Conservation (phyloP, 2,113 vertebrate genomes). For the Mobula hypostoma region DNA sequence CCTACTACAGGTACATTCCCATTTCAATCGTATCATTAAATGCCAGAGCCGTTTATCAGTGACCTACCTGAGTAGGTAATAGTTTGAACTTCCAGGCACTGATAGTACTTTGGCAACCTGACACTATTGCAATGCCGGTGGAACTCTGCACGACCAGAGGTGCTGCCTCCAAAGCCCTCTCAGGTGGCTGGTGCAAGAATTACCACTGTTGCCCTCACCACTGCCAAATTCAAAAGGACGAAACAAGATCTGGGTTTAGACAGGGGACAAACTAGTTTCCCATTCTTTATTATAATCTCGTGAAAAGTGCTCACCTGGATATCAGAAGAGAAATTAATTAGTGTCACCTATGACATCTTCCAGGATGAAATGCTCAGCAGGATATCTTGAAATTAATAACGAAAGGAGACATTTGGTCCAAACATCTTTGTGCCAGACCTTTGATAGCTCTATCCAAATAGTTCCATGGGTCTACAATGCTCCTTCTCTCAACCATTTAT, state of each 20-base stretch:
- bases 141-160: too few relatives aligned
- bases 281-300: not conserved
- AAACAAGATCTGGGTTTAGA: too few relatives aligned
- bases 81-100: too few relatives aligned
- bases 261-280: not conserved
- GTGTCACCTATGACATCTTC: not conserved
- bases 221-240: not conserved
- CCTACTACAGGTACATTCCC: too few relatives aligned
- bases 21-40: too few relatives aligned
- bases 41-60: too few relatives aligned
- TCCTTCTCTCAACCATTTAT: not conserved
- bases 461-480: not conserved
- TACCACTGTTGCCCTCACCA: not conserved
- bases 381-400: not conserved
- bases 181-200: too few relatives aligned
- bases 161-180: too few relatives aligned
- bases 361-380: not conserved
- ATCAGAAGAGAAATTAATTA: not conserved
- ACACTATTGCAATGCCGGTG: too few relatives aligned
- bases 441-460: not conserved
- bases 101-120: too few relatives aligned
- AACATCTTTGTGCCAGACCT: not conserved
- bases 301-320: not conserved
- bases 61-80: too few relatives aligned
- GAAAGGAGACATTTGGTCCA: not conserved